Percentiles rank a stretch among this genome's conserved stretches.
Evolutionary conservation across 2,888 invertebrate genomes (phyloP).

Genomic region (Rhamnusium bicolor): DNA sequence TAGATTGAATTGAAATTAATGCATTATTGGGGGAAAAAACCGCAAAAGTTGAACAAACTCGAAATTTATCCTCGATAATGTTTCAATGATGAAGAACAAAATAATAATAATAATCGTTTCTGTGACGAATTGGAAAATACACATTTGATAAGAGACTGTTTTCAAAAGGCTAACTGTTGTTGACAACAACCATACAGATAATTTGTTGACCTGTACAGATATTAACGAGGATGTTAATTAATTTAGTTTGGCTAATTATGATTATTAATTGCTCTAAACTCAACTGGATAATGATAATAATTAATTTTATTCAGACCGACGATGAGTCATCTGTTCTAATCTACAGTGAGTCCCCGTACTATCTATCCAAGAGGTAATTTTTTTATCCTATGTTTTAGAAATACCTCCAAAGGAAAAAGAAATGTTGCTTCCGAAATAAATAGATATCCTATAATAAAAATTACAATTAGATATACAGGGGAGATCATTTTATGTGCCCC

Average conservation of each 20-base stretch:
- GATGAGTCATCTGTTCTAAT: too few relatives aligned
- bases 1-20: neutral
- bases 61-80: neutral
- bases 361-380: too few relatives aligned
- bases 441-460: too few relatives aligned
- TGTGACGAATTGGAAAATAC: neutral
- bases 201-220: neutral
- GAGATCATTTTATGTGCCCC: too few relatives aligned
- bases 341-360: too few relatives aligned
- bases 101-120: neutral
- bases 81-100: neutral
- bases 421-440: too few relatives aligned
- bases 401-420: too few relatives aligned
- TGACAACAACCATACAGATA: conserved; percentile 9
- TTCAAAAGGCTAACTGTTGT: neutral
- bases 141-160: neutral
- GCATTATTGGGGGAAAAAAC: neutral
- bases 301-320: neutral
- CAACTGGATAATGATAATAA: neutral
- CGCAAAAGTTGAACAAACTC: conserved; percentile 10
- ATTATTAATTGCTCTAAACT: neutral
- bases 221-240: neutral
- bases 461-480: too few relatives aligned
- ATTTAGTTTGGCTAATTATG: conserved; percentile 1
- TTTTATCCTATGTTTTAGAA: too few relatives aligned